Percentiles rank a stretch among this genome's conserved stretches.
These are phyloP conservation scores for Stegophylla sp. DNA, from an alignment of 2,888 invertebrate genomes.

Conservation along the genomic window DNA sequence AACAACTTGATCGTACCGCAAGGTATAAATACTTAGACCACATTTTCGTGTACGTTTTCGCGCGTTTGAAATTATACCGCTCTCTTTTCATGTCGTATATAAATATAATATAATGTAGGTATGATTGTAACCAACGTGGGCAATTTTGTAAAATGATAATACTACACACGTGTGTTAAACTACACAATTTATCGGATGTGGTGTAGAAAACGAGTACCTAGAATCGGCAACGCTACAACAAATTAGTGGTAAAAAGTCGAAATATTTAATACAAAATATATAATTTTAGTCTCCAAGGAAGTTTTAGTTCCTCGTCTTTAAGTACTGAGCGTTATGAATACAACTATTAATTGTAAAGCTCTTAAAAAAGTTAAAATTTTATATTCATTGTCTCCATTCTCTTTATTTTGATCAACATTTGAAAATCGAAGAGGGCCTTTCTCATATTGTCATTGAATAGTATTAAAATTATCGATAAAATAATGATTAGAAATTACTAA, in stretches of 20 bases:
- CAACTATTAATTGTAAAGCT: no score
- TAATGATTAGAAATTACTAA: no score
- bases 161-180: not conserved
- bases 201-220: not conserved
- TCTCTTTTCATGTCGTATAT: slow-evolving; percentile 16
- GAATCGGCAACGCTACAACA: not conserved
- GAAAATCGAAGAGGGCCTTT: no score
- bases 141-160: not conserved
- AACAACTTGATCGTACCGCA: slow-evolving; percentile 3
- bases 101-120: not conserved
- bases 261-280: not conserved
- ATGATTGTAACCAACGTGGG: no score
- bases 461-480: no score
- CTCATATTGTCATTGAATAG: no score
- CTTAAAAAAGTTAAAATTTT: no score
- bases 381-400: no score
- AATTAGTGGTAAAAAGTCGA: not conserved
- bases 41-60: slow-evolving; percentile 24
- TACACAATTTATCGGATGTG: not conserved
- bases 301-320: no score
- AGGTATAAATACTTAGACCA: slow-evolving; percentile 26
- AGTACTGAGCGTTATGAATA: no score
- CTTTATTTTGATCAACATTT: no score
- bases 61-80: not conserved
- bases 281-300: no score